phyloP scores from a whole-genome alignment of 1,140 invertebrate species.

The Ceratitis capitata region DNA sequence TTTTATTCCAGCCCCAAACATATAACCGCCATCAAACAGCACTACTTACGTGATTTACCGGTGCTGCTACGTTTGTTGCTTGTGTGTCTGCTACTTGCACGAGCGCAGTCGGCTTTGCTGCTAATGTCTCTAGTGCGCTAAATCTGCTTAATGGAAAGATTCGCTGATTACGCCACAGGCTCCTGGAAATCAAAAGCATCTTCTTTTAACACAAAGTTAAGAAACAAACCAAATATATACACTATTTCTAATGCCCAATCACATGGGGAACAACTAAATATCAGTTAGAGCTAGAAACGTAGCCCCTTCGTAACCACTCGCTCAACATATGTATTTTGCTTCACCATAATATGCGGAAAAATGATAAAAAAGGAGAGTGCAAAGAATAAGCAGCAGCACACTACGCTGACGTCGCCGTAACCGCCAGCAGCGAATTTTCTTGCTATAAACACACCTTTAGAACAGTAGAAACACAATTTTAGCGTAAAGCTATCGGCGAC shows the following conservation, averaged over 20 bases:
- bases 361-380: not conserved
- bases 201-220: conserved; percentile 44
- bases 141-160: conserved; percentile 48
- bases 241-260: not conserved
- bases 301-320: not conserved
- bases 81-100: not conserved
- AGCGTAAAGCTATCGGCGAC: not conserved
- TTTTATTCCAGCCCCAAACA: not conserved
- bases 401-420: not conserved
- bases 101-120: not conserved
- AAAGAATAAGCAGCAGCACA: not conserved
- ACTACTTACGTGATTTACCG: conserved; percentile 57
- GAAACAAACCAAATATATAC: not conserved
- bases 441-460: not conserved
- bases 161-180: conserved; percentile 54
- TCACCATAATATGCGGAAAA: not conserved
- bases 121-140: conserved; percentile 36
- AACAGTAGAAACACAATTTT: not conserved
- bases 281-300: not conserved
- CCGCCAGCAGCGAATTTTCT: not conserved
- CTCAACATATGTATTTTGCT: not conserved
- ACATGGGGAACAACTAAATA: conserved; percentile 19
- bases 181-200: conserved; percentile 59
- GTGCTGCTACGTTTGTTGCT: conserved; percentile 1
- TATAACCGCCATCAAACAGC: not conserved